phyloP scores from a whole-genome alignment of 2,888 invertebrate genomes.

The Augiades crinisus region DNA sequence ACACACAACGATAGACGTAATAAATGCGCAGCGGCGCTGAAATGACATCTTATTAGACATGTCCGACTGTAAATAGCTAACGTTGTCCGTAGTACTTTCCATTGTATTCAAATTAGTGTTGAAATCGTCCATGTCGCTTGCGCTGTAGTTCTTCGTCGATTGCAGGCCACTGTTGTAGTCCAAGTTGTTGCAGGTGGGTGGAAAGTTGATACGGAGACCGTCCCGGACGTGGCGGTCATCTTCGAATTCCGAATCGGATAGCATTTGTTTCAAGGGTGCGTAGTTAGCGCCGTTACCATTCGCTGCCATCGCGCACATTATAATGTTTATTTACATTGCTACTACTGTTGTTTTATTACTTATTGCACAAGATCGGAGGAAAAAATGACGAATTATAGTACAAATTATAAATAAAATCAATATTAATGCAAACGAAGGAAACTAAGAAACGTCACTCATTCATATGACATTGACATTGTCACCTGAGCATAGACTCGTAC shows the following conservation, averaged over 20 bases:
- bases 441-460: too few relatives aligned
- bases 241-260: slow-evolving; percentile 90
- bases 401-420: too few relatives aligned
- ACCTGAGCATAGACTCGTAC: too few relatives aligned
- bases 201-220: slow-evolving; percentile 53
- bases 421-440: too few relatives aligned
- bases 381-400: too few relatives aligned
- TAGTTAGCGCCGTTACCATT: slow-evolving; percentile 81
- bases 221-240: slow-evolving; percentile 81
- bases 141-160: slow-evolving; percentile 68
- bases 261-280: slow-evolving; percentile 88
- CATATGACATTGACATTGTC: too few relatives aligned
- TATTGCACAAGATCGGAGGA: slow-evolving; percentile 18
- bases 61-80: slow-evolving; percentile 73
- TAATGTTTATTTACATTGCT: slow-evolving; percentile 15
- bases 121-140: slow-evolving; percentile 73
- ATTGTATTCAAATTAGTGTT: slow-evolving; percentile 71
- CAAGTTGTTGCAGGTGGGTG: slow-evolving; percentile 67
- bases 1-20: slow-evolving; percentile 86
- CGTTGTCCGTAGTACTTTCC: slow-evolving; percentile 74
- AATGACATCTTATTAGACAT: slow-evolving; percentile 83
- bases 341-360: background rate
- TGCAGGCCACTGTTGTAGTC: slow-evolving; percentile 71
- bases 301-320: slow-evolving; percentile 57
- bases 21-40: slow-evolving; percentile 84